Evolutionary conservation across 2,113 vertebrate species (phyloP), one percentile per base, ranked within the genome.

Genomic region (Ictalurus punctatus): DNA sequence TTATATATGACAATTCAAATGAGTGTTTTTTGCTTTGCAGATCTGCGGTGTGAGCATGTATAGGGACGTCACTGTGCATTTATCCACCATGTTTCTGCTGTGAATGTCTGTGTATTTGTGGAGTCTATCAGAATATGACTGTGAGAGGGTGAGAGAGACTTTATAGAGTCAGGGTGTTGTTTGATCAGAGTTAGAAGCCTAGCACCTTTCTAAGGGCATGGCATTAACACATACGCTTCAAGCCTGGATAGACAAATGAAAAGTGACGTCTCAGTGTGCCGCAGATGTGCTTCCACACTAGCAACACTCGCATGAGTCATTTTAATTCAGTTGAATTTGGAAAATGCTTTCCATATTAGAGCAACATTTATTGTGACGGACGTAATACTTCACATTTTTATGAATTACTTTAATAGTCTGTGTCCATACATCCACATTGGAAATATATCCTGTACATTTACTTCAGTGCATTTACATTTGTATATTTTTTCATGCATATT

Each of bases 151-250:
- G 59, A 21, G 40, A 80, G 40, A 40, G 86, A 65, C 27, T 65
- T 34, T 54, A n/a, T 30, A n/a, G 76, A 48, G 3, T 2, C 59
- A 7, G 27, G 13, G 37, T 80, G 86, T 48, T 52, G 76, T 87
- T 52, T 80, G 59, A 56, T 25, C 40, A 14, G 44, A 67, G 76
- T 87, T 63, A 84, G 25, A 84, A 48, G 3, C 40, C 48, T 80
- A 65, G 14, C n/a, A 37, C 44, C 58, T 37, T 67, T 80, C 34
- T 17, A 65, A 63, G 74, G 79, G 71, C 58, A 79, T 44, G 27
- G 14, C 73, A 30, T 87, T 87, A 48, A 30, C 56, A 79, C 85
- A 52, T 21, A n/a, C 37, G 40, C 54, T 54, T 87, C 34, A 80
- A 73, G 48, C 52, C 67, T 85, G 84, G 69, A 56, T 23, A 85